Percentiles rank a stretch among this genome's conserved stretches.
Conservation (phyloP, 2,888 invertebrate genomes). For the Fragum fragum region DNA sequence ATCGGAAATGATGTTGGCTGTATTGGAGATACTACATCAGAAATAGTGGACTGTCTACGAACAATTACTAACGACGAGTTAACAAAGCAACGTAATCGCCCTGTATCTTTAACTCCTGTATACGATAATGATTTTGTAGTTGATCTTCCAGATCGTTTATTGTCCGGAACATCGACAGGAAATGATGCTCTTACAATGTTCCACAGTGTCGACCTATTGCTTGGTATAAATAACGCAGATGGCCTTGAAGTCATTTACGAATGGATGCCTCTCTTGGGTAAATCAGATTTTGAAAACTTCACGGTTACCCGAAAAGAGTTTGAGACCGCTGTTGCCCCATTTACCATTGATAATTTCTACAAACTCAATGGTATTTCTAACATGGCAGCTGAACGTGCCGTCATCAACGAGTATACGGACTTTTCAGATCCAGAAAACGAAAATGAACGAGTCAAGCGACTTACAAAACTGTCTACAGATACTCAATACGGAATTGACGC, state of each 20-base stretch:
- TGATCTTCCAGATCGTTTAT: conserved; percentile 4
- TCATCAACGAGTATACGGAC: conserved; percentile 46
- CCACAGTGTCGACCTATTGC: conserved; percentile 31
- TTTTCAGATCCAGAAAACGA: conserved; percentile 30
- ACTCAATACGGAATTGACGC: neutral
- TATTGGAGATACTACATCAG: neutral
- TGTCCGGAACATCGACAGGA: conserved; percentile 5
- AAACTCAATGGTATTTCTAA: neutral
- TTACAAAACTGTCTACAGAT: conserved; percentile 23
- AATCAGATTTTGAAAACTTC: conserved; percentile 28
- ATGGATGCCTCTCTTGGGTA: conserved; percentile 31
- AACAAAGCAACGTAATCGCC: neutral
- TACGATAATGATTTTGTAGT: conserved; percentile 38
- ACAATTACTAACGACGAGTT: neutral
- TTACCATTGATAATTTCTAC: neutral
- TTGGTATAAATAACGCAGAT: conserved; percentile 30
- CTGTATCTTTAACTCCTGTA: conserved; percentile 24
- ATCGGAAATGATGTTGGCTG: conserved; percentile 21
- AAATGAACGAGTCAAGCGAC: neutral
- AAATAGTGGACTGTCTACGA: conserved; percentile 37
- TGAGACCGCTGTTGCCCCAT: conserved; percentile 14
- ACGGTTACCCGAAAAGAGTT: conserved; percentile 20
- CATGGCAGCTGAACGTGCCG: neutral
- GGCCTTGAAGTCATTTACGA: neutral
- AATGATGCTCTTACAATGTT: conserved; percentile 14